Conservation (phyloP, 2,797 vertebrate genomes). For the Hafferia zeledoni region DNA sequence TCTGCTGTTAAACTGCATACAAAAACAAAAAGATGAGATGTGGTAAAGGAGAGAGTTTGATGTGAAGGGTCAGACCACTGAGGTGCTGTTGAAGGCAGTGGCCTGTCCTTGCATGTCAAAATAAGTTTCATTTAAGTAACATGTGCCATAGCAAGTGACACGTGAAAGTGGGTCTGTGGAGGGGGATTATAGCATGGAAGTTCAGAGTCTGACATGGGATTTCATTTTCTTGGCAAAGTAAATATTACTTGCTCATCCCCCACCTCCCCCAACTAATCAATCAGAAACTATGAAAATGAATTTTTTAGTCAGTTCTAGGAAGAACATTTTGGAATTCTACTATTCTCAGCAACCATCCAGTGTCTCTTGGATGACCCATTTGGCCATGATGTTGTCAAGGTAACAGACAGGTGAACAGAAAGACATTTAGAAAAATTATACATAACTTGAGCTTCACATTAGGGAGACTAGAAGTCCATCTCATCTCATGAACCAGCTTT, state of each 20-base stretch:
- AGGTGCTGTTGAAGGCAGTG: neutral
- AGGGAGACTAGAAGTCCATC: neutral
- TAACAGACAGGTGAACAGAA: neutral
- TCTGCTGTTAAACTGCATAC: neutral
- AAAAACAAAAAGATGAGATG: neutral
- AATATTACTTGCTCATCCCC: neutral
- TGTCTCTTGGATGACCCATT: neutral
- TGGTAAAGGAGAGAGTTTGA: neutral
- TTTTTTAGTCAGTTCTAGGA: neutral
- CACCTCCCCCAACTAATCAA: neutral
- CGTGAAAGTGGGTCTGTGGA: neutral
- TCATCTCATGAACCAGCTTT: neutral
- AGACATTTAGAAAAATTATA: neutral
- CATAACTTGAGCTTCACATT: neutral
- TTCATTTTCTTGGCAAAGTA: neutral
- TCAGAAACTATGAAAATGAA: neutral
- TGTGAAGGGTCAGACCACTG: neutral
- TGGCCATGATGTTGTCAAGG: neutral
- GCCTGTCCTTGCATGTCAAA: neutral
- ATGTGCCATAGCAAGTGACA: neutral
- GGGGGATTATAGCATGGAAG: neutral
- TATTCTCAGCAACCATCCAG: rapidly evolving
- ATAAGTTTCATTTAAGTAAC: neutral
- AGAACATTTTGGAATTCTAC: neutral
- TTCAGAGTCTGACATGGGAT: rapidly evolving